A percentile compares a stretch with the other conserved stretches of the same genome.
Conservation (phyloP, 2,797 vertebrate species). For the Poecilia velifera region DNA sequence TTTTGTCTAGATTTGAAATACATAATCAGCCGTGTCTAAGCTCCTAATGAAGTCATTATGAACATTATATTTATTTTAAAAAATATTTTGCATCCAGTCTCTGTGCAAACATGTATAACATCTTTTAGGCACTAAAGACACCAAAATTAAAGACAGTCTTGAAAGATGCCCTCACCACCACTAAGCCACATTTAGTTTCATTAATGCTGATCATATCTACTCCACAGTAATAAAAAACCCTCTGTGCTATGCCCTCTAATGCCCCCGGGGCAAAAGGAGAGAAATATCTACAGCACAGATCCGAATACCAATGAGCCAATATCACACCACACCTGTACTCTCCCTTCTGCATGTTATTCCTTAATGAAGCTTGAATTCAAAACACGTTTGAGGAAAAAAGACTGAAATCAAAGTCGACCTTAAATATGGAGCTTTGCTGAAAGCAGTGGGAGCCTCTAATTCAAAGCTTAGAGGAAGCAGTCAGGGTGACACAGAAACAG, state of each 20-base stretch:
- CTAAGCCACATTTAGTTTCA: slow-evolving; percentile 34
- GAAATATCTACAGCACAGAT: slow-evolving; percentile 47
- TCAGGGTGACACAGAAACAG: slow-evolving; percentile 28
- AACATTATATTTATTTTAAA: neutral
- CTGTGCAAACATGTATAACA: neutral
- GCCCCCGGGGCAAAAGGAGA: slow-evolving; percentile 47
- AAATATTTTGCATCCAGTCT: neutral
- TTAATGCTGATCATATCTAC: slow-evolving; percentile 61
- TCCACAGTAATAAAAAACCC: slow-evolving; percentile 31
- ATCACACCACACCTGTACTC: slow-evolving; percentile 28
- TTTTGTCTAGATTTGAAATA: neutral
- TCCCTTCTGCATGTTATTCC: slow-evolving; percentile 7
- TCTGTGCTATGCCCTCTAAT: slow-evolving; percentile 43
- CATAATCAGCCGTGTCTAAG: neutral
- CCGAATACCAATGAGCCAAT: slow-evolving; percentile 65
- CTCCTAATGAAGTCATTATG: neutral
- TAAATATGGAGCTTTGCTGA: slow-evolving; percentile 38
- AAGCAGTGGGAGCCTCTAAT: slow-evolving; percentile 40
- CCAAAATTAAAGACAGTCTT: slow-evolving; percentile 36
- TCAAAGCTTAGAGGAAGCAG: slow-evolving; percentile 34
- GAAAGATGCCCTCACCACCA: slow-evolving; percentile 39
- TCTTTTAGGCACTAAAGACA: slow-evolving; percentile 15
- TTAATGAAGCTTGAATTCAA: slow-evolving; percentile 38
- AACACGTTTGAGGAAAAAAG: slow-evolving; percentile 41
- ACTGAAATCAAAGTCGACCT: slow-evolving; percentile 38